Percentiles rank a stretch among this genome's conserved stretches.
phyloP scores from a whole-genome alignment of 1,140 invertebrate genomes.

The Diabrotica undecimpunctata region DNA sequence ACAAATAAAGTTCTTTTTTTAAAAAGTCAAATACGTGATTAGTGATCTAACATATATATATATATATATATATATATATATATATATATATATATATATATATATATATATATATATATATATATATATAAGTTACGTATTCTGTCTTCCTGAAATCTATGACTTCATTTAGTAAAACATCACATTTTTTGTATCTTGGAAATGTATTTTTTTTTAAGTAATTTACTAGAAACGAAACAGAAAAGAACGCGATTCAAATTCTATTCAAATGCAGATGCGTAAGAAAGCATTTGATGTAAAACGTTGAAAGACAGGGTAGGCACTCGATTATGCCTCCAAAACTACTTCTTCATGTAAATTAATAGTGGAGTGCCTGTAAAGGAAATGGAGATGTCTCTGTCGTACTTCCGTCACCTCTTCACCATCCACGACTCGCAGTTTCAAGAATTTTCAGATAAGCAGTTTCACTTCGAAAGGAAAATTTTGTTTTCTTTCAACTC shows the following conservation, averaged over 20 bases:
- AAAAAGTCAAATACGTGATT: too few relatives aligned
- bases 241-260: neutral
- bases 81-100: too few relatives aligned
- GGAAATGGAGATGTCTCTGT: constrained; percentile 1
- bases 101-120: too few relatives aligned
- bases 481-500: neutral
- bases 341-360: constrained; percentile 1
- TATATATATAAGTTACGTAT: too few relatives aligned
- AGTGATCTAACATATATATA: too few relatives aligned
- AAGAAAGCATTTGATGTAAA: neutral
- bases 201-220: too few relatives aligned
- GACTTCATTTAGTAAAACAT: too few relatives aligned
- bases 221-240: too few relatives aligned
- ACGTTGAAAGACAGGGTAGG: neutral
- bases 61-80: too few relatives aligned
- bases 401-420: neutral
- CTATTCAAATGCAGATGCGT: neutral
- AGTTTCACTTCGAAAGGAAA: neutral
- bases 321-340: neutral
- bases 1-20: too few relatives aligned
- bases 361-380: neutral
- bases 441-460: neutral
- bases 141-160: too few relatives aligned
- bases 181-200: too few relatives aligned
- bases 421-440: neutral